Percentiles rank a stretch among this genome's conserved stretches.
Conservation (phyloP, 2,797 vertebrate genomes). For the Thunnus albacares region DNA sequence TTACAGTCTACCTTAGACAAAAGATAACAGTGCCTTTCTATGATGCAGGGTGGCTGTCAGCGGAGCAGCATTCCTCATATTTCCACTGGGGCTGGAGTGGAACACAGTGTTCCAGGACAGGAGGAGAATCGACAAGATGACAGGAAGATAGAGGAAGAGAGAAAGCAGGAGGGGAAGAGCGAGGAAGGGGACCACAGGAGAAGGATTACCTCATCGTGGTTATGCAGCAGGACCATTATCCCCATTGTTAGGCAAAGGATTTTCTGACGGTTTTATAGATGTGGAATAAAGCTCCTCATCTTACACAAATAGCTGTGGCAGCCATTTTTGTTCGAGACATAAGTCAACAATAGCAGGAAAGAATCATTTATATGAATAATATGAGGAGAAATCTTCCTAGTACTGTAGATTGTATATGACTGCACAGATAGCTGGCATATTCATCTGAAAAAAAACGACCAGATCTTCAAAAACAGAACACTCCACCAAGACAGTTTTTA, state of each 20-base stretch:
- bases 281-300: conserved; percentile 27
- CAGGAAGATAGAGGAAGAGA: conserved; percentile 23
- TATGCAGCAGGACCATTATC: conserved; percentile 44
- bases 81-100: conserved; percentile 54
- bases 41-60: conserved; percentile 64
- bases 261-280: conserved; percentile 38
- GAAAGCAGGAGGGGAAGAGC: background rate
- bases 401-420: background rate
- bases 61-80: conserved; percentile 54
- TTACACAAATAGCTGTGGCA: conserved; percentile 17
- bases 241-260: conserved; percentile 25
- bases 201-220: conserved; percentile 48
- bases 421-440: background rate
- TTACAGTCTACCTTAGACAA: conserved; percentile 30
- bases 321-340: conserved; percentile 11
- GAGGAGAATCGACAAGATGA: conserved; percentile 44
- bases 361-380: conserved; percentile 5
- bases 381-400: conserved; percentile 10
- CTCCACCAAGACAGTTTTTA: background rate
- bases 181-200: conserved; percentile 28
- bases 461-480: background rate
- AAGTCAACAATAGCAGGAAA: conserved; percentile 9
- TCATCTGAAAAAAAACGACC: background rate
- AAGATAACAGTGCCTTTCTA: conserved; percentile 38
- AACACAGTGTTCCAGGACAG: conserved; percentile 62